Conservation (phyloP, 2,888 invertebrate species). For the Chrysomela aeneicollis region DNA sequence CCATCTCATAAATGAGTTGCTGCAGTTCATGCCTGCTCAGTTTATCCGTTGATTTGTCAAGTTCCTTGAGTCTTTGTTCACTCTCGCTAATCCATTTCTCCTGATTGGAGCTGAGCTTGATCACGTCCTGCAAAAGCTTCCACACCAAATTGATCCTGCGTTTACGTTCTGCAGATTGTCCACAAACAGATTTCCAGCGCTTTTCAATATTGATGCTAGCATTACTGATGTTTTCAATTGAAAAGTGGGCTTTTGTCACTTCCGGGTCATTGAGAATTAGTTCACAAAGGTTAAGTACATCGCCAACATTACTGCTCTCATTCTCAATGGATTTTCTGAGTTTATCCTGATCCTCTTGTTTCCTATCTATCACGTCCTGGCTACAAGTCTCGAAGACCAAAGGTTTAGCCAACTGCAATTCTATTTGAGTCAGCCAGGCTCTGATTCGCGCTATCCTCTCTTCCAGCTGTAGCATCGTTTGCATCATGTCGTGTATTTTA, state of each 20-base stretch:
- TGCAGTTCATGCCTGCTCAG: slow-evolving; percentile 67
- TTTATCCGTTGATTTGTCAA: slow-evolving; percentile 69
- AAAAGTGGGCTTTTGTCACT: slow-evolving; percentile 74
- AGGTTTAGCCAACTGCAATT: slow-evolving; percentile 73
- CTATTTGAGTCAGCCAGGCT: slow-evolving; percentile 76
- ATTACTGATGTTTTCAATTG: slow-evolving; percentile 71
- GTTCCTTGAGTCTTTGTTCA: slow-evolving; percentile 67
- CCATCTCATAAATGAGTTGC: slow-evolving; percentile 66
- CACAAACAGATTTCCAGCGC: slow-evolving; percentile 82
- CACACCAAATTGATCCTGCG: slow-evolving; percentile 70
- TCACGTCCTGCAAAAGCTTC: slow-evolving; percentile 68
- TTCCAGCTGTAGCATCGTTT: slow-evolving; percentile 76
- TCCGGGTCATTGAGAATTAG: slow-evolving; percentile 78
- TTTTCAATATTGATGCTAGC: slow-evolving; percentile 77
- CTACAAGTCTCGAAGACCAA: slow-evolving; percentile 73
- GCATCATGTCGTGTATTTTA: slow-evolving; percentile 76
- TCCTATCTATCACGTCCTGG: slow-evolving; percentile 72
- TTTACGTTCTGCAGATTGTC: slow-evolving; percentile 75
- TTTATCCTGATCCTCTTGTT: slow-evolving; percentile 75
- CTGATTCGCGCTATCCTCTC: slow-evolving; percentile 76
- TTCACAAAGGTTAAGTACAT: slow-evolving; percentile 81
- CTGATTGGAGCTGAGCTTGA: slow-evolving; percentile 65
- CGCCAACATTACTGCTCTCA: slow-evolving; percentile 79
- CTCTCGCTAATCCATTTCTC: slow-evolving; percentile 70
- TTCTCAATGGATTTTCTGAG: slow-evolving; percentile 79